phyloP scores from a whole-genome alignment of 1,140 invertebrate genomes.

The Dinothrombium tinctorium region DNA sequence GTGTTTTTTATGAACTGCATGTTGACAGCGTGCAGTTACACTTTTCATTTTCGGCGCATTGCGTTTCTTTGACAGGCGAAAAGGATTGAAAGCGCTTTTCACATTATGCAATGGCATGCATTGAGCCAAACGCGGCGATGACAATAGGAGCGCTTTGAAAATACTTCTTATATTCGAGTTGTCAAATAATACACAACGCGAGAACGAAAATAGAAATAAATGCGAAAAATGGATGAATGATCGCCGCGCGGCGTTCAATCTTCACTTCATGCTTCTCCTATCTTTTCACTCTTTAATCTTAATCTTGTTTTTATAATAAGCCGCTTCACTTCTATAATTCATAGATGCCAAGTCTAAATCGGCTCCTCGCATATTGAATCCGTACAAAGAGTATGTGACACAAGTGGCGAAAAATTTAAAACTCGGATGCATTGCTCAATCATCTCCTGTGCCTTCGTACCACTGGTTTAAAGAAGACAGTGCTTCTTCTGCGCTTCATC shows the following conservation, averaged over 20 bases:
- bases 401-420: neutral
- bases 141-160: neutral
- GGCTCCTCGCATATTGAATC: neutral
- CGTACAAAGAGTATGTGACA: neutral
- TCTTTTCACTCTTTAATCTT: neutral
- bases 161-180: neutral
- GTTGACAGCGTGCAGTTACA: no score
- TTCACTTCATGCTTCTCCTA: neutral
- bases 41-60: no score
- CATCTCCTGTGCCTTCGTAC: neutral
- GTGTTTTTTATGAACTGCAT: neutral
- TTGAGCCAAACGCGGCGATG: neutral
- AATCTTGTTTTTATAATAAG: neutral
- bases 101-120: neutral
- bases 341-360: neutral
- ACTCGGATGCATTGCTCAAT: neutral
- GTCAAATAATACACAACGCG: neutral
- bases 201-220: no score
- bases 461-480: neutral
- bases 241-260: no score
- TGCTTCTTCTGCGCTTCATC: neutral
- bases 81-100: neutral
- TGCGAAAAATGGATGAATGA: no score
- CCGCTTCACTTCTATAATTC: neutral
- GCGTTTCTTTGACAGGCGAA: no score